A percentile compares a stretch with the other conserved stretches of the same genome.
These are phyloP conservation scores for Helleia helle DNA, from an alignment of 2,888 invertebrate genomes.

Conservation along the genomic window DNA sequence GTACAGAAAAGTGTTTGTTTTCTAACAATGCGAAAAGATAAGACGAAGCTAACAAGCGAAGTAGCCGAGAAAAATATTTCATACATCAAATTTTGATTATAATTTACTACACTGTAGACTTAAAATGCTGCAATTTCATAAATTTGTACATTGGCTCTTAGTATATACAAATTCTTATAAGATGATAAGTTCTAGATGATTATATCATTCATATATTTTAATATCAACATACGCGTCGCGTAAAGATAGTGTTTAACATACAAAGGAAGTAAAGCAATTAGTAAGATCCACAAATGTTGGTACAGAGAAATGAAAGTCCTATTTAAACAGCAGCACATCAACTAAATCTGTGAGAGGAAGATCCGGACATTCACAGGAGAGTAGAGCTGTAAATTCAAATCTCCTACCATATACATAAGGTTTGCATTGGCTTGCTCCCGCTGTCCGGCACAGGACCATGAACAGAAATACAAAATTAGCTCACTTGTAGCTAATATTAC, in stretches of 20 bases:
- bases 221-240: no score
- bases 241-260: no score
- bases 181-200: no score
- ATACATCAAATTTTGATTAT: no score
- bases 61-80: not conserved
- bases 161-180: no score
- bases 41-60: not conserved
- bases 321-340: not conserved
- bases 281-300: not conserved
- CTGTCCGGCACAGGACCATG: slow-evolving; percentile 56
- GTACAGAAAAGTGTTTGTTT: not conserved
- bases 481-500: no score
- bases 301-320: not conserved
- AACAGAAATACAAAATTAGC: slow-evolving; percentile 24
- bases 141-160: no score
- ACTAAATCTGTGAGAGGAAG: slow-evolving; percentile 13
- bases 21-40: not conserved
- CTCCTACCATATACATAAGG: slow-evolving; percentile 67
- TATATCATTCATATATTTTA: no score
- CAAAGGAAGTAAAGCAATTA: not conserved
- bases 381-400: slow-evolving; percentile 43
- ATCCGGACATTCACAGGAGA: slow-evolving; percentile 30
- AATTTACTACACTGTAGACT: no score
- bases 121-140: no score
- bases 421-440: slow-evolving; percentile 67